Evolutionary conservation across 2,113 vertebrate species (phyloP), one percentile per base, ranked within the genome.

Genomic region (Rana temporaria): DNA sequence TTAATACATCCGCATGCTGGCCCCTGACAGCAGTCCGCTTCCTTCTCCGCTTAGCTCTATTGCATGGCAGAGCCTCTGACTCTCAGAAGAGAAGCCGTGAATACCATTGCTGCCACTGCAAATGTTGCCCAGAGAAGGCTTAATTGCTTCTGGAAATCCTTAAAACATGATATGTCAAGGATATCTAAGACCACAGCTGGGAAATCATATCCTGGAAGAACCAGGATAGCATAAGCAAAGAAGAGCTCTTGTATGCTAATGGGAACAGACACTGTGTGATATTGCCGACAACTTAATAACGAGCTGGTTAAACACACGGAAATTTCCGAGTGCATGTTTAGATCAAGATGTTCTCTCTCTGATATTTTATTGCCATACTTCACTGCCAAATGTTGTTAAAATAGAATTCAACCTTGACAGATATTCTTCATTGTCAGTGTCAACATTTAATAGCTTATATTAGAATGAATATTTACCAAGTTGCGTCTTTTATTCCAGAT

Each of bases 401-500:
- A 63, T 48, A 76, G 15, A 34, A 42, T 15, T 75, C 73, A 38
- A 38, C 73, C 57, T 63, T 63, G 34, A 20, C 52, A 60, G 32
- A 74, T 60, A 11, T 15, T 76, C 30, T 22, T 53, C 42, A 55
- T 65, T 64, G 55, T 65, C 62, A n/a, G 16, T 65, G 60, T 19
- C 12, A 18, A 77, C 15, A 38, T 42, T 8, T 77, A 22, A 48
- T 42, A 52, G 48, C 9, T 48, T 24, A 15, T 53, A 53, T 70
- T 22, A 52, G n/a, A 70, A 70, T 70, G 38, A 53, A 70, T 22
- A 70, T 53, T 70, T 53, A 53, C 20, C 67, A 69, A 48, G 42
- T 6, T 69, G 19, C 38, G 7, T 8, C 22, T 16, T 70, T 70
- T 22, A n/a, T 52, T 70, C 38, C 22, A 20, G 14, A 9, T 20